Evolutionary conservation across 2,888 invertebrate genomes (phyloP).

Genomic region (Linnaemya vulpina): DNA sequence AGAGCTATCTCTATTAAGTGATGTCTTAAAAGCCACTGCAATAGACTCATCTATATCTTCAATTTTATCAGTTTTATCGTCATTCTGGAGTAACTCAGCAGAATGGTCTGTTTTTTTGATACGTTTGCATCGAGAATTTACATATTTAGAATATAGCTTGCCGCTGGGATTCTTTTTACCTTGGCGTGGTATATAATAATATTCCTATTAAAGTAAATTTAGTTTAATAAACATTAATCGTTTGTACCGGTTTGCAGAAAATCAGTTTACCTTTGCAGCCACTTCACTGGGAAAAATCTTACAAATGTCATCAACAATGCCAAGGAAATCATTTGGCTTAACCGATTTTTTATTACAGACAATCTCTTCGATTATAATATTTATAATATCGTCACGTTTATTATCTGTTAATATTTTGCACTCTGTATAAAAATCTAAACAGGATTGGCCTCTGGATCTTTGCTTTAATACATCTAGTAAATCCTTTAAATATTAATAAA

Average conservation of each 20-base stretch:
- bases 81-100: neutral
- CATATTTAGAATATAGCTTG: constrained; percentile 46
- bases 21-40: constrained; percentile 49
- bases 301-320: constrained; percentile 20
- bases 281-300: constrained; percentile 13
- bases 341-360: constrained; percentile 2
- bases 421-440: constrained; percentile 6
- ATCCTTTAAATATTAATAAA: too few species aligned
- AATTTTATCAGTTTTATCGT: neutral
- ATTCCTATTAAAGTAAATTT: constrained; percentile 6
- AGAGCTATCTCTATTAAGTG: constrained; percentile 27
- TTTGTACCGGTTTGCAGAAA: neutral
- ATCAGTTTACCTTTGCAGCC: constrained; percentile 20
- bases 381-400: too few species aligned
- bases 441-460: constrained; percentile 9
- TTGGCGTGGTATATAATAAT: constrained; percentile 42
- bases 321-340: constrained; percentile 17
- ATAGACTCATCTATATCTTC: constrained; percentile 28
- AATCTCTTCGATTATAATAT: constrained; percentile 7
- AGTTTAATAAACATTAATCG: neutral
- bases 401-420: neutral
- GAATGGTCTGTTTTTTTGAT: constrained; percentile 3
- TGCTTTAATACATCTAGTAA: neutral
- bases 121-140: constrained; percentile 43
- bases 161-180: constrained; percentile 45